Conservation (phyloP, 2,113 vertebrate genomes). For the Notarius lentiginosus region DNA sequence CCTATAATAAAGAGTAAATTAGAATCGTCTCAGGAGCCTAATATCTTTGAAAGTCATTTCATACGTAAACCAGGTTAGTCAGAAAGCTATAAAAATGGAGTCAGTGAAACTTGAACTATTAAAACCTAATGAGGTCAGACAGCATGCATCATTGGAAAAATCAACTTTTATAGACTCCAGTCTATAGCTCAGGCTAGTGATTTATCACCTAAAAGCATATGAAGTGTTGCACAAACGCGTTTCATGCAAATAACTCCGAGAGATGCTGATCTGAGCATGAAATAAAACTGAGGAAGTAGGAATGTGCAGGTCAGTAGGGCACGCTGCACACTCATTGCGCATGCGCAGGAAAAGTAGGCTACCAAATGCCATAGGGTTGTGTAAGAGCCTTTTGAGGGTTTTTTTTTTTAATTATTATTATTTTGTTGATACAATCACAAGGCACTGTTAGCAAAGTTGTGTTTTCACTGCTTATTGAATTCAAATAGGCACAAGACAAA, state of each 20-base stretch:
- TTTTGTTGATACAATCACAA: neutral
- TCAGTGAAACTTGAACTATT: neutral
- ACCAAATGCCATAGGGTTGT: too few relatives aligned
- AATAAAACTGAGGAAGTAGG: neutral
- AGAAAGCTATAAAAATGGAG: neutral
- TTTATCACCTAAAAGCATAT: neutral
- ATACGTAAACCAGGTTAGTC: neutral
- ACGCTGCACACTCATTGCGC: neutral
- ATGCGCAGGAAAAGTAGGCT: neutral
- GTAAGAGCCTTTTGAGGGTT: too few relatives aligned
- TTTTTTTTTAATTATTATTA: neutral
- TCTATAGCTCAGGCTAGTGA: neutral
- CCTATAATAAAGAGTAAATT: neutral
- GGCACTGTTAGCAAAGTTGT: neutral
- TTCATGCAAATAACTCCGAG: neutral
- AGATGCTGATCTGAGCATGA: neutral
- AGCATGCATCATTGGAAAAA: neutral
- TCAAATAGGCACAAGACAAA: neutral
- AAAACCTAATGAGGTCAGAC: neutral
- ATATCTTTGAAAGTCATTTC: neutral
- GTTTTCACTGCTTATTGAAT: neutral
- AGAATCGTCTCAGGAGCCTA: neutral
- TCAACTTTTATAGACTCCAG: neutral
- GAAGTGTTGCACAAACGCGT: neutral
- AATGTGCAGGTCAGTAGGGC: neutral